A percentile compares a stretch with the other conserved stretches of the same genome.
These are phyloP conservation scores for Chauna torquata DNA, from an alignment of 2,113 vertebrate species.

Conservation along the genomic window DNA sequence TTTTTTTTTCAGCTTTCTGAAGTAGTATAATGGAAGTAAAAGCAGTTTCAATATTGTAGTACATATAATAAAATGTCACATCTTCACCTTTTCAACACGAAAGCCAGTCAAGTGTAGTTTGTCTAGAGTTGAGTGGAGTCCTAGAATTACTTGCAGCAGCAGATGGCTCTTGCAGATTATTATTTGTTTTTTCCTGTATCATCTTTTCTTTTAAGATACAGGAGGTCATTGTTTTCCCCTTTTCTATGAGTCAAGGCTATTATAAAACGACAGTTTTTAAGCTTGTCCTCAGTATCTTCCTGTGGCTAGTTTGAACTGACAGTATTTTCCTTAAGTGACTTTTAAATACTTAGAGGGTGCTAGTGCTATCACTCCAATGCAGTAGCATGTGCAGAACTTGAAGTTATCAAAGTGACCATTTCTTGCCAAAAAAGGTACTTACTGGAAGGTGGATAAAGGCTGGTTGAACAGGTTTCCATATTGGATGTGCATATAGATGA, in stretches of 20 bases:
- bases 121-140: neutral
- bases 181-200: neutral
- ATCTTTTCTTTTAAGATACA: neutral
- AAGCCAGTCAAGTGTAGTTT: neutral
- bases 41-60: neutral
- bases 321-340: neutral
- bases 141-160: neutral
- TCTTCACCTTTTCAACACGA: rapidly evolving
- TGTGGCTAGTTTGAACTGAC: neutral
- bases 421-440: neutral
- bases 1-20: neutral
- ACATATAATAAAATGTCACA: neutral
- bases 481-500: neutral
- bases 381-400: neutral
- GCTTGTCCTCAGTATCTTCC: neutral
- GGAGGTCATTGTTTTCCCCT: neutral
- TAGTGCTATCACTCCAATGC: neutral
- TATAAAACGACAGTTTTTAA: neutral
- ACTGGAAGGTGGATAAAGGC: neutral
- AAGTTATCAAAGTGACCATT: neutral
- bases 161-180: neutral
- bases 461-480: neutral
- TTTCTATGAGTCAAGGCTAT: neutral
- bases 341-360: neutral
- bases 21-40: neutral